Evolutionary conservation across 1,140 invertebrate genomes (phyloP), one percentile per base, ranked within the genome.

Genomic region (Tyrophagus putrescentiae): DNA sequence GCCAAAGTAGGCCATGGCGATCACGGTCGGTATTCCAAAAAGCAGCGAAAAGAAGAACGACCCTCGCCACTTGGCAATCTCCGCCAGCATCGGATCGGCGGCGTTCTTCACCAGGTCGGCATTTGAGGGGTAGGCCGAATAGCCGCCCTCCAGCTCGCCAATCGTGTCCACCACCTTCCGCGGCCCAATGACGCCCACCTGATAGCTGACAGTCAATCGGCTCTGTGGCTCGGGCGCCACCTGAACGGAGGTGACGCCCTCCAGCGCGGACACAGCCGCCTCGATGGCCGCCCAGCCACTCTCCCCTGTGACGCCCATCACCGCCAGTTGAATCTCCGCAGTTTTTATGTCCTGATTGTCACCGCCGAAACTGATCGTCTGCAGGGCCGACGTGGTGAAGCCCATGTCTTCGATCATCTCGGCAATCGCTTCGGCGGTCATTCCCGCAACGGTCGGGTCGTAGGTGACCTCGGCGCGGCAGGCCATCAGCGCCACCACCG

Each of bases 1-100:
- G 89, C 94, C 97, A 70, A 91, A 96, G 71, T 95, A 95, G 48
- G 85, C 82, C 95, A 98, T 99, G 27, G 88, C 81, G 32, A 87
- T 74, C 91, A 99, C 97, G 62, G 87, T 85, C 4, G 95, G 95
- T 0, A 85, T 79, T 23, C 94, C 95, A 73, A 98, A 98, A 6
- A 94, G 74, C 9, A 98, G 69, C 0, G 92, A 96, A 32, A 96
- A 79, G 1, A 98, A 75, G 70, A 99, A 98, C 5, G 93, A 85
- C 61, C 80, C 84, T 44, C 87, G 77, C 95, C 95, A 98, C 66
- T 90, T 93, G 57, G 76, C 75, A 64, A 96, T 94, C 69, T 94
- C 88, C 71, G 91, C 83, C 70, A 82, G 84, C 70, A 75, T 76
- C 67, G 77, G 73, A 53, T 79, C 69, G 23, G 71, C 64, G 62